Evolutionary conservation across 2,113 vertebrate genomes (phyloP).

Genomic region (Psophia crepitans): DNA sequence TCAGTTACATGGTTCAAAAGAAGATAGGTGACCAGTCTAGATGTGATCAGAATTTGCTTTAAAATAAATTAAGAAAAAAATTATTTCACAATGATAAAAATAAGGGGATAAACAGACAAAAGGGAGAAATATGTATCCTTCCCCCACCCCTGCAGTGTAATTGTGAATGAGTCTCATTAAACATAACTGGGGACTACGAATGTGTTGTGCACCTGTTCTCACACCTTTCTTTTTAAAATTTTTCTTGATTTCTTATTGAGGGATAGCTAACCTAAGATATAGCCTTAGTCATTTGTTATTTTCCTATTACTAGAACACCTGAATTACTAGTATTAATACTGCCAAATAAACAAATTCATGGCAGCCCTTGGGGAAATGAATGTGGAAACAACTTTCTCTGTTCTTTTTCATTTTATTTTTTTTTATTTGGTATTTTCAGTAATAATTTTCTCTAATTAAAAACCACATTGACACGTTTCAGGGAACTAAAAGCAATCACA

Average conservation of each 20-base stretch:
- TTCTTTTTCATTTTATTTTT: neutral
- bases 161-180: neutral
- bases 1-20: neutral
- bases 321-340: neutral
- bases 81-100: neutral
- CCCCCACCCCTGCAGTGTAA: rapidly evolving
- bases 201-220: neutral
- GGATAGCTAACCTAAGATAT: neutral
- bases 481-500: neutral
- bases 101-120: neutral
- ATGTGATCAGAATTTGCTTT: neutral
- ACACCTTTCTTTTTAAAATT: neutral
- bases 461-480: neutral
- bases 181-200: neutral
- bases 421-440: neutral
- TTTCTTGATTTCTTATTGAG: neutral
- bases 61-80: neutral
- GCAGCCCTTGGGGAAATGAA: neutral
- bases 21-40: neutral
- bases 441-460: neutral
- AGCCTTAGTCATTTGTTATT: neutral
- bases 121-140: rapidly evolving
- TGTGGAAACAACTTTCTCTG: neutral
- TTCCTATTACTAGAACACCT: neutral
- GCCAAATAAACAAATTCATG: neutral